phyloP scores from a whole-genome alignment of 2,888 invertebrate species.

The Corythucha ciliata region DNA sequence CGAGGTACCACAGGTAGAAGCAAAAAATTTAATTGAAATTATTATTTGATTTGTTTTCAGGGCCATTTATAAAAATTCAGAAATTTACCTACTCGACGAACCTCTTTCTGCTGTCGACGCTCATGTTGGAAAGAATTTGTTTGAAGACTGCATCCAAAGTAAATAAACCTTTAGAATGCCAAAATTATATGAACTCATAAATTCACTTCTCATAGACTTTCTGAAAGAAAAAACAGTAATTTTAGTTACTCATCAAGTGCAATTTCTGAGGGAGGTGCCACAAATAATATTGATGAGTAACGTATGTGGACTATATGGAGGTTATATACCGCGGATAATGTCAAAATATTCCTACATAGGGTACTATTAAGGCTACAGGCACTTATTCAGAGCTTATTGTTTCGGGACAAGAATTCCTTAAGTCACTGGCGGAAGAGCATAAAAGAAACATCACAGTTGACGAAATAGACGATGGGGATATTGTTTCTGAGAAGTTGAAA shows the following conservation, averaged over 20 bases:
- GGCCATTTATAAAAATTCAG: slow-evolving; percentile 46
- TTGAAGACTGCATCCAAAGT: slow-evolving; percentile 45
- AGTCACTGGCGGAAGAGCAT: no score
- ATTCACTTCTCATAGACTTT: slow-evolving; percentile 45
- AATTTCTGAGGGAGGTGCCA: slow-evolving; percentile 61
- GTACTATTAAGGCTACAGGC: slow-evolving; percentile 39
- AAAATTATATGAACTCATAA: neutral
- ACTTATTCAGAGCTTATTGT: slow-evolving; percentile 39
- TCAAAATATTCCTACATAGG: no score
- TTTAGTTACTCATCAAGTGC: slow-evolving; percentile 75
- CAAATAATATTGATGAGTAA: slow-evolving; percentile 46
- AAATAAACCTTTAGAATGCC: neutral
- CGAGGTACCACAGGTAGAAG: slow-evolving; percentile 41
- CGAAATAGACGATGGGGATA: neutral
- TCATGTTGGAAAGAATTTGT: slow-evolving; percentile 46
- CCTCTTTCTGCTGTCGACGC: slow-evolving; percentile 50
- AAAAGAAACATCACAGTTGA: neutral
- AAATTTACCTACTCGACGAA: slow-evolving; percentile 49
- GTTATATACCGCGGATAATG: no score
- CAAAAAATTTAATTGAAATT: neutral
- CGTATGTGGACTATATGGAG: no score
- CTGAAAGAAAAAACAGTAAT: slow-evolving; percentile 61
- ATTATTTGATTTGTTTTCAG: no score
- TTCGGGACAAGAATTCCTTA: slow-evolving; percentile 38
- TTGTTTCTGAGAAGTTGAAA: no score